These are phyloP conservation scores for Caenorhabditis brenneri DNA, from an alignment of 1,140 invertebrate genomes.

Conservation along the genomic window DNA sequence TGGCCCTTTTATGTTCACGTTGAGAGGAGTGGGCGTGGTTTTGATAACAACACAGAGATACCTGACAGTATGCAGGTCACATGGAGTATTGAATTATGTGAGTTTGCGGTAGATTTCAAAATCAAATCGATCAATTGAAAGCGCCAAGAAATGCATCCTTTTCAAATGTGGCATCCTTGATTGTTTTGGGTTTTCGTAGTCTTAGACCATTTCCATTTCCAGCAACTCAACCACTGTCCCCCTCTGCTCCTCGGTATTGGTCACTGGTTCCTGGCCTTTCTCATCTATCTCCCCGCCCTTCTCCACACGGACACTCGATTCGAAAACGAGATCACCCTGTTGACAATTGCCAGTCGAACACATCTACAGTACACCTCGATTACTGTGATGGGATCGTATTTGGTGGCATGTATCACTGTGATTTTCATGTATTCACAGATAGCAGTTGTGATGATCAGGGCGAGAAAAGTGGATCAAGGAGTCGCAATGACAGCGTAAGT, in stretches of 20 bases:
- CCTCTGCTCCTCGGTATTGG: neutral
- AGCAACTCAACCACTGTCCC: neutral
- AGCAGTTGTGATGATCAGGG: neutral
- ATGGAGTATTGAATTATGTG: neutral
- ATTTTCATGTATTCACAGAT: conserved; percentile 7
- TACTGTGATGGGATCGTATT: conserved; percentile 2
- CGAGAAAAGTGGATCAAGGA: neutral
- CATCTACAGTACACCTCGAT: neutral
- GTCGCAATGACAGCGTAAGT: neutral
- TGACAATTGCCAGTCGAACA: neutral
- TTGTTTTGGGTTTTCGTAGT: no score
- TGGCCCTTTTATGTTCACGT: conserved; percentile 17
- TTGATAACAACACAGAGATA: conserved; percentile 14
- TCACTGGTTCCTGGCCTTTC: neutral
- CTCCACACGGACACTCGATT: neutral
- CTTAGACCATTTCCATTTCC: neutral
- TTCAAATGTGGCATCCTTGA: no score
- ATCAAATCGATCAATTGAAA: no score
- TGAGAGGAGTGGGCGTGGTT: conserved; percentile 5
- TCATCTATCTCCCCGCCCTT: conserved; percentile 7
- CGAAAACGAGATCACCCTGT: conserved; percentile 5
- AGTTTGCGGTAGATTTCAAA: neutral
- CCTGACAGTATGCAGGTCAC: neutral
- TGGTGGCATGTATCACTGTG: neutral
- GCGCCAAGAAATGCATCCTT: no score